Base-by-base conservation (phyloP, 2,113 vertebrate species). In the Gadus macrocephalus region DNA sequence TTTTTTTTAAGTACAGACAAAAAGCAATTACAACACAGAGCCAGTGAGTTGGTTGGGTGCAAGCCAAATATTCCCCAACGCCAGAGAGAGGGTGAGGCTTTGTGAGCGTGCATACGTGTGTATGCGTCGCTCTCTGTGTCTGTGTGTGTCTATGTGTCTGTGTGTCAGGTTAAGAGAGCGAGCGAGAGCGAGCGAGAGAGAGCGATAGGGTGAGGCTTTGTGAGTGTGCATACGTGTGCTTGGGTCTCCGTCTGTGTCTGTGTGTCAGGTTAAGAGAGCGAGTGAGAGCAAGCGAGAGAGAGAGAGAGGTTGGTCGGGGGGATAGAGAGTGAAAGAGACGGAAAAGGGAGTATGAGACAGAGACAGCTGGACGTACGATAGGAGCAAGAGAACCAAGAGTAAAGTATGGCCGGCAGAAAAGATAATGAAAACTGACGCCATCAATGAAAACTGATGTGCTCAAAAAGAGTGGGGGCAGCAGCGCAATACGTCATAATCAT, bases 1-100 rank as follows among this genome's bases (percentile, higher is more conserved):
- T 68, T 78, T 67, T 67, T 69, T 58, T 66, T 25, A 15, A 20
- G 49, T 67, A 79, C 58, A 64, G 83, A 76, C 75, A 84, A 76
- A 86, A 90, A 84, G 64, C 83, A 88, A 88, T 87, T 87, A 83
- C 75, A 72, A 80, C 73, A 77, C 82, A 71, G 60, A 74, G 79
- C 73, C 72, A 74, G 64, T 35, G 78, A 83, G 85, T 72, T 89
- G 84, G 83, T 75, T 68, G 62, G 53, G 31, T 35, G 31, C 31
- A 61, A 25, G 86, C 80, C 88, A 88, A 84, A 63, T 81, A 81
- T 81, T 70, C 25, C 58, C 53, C 62, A 8, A 73, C 68, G 64
- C 63, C 60, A 71, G 38, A 49, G 12, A 55, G 49, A 28, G 66
- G 19, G 49, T 20, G 35, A 42, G 35, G n/a, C 17, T 17, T 7